phyloP scores from a whole-genome alignment of 2,113 vertebrate species.

The Alectura lathami region DNA sequence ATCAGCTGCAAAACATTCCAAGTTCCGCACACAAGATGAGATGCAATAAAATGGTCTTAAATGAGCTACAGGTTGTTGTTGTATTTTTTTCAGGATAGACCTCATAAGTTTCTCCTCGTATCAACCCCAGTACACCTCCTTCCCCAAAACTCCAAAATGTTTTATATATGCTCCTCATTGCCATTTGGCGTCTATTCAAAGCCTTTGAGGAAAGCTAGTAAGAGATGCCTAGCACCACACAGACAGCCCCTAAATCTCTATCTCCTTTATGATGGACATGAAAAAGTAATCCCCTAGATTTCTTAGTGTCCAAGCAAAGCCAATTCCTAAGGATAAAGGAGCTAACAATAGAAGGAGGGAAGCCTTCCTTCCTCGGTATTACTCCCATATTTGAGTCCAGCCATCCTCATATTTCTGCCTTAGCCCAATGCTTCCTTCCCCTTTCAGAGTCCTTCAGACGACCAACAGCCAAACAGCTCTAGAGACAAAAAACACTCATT shows the following conservation, averaged over 20 bases:
- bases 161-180: not conserved
- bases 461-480: not conserved
- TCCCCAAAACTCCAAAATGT: not conserved
- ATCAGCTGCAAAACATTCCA: not conserved
- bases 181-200: not conserved
- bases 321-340: not conserved
- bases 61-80: not conserved
- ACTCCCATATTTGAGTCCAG: not conserved
- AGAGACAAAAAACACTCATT: not conserved
- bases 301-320: not conserved
- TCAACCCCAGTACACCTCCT: not conserved
- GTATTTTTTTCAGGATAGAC: not conserved
- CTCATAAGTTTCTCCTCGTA: not conserved
- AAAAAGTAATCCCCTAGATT: not conserved
- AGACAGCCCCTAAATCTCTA: not conserved
- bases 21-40: not conserved
- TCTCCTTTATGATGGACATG: not conserved
- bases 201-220: not conserved
- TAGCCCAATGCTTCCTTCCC: not conserved
- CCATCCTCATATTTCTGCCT: not conserved
- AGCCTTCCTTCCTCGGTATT: not conserved
- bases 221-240: not conserved
- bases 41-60: not conserved
- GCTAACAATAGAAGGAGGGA: not conserved
- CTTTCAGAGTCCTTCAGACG: not conserved